A percentile compares a stretch with the other conserved stretches of the same genome.
Conservation (phyloP, 2,797 vertebrate genomes). For the Poeciliopsis presidionis region DNA sequence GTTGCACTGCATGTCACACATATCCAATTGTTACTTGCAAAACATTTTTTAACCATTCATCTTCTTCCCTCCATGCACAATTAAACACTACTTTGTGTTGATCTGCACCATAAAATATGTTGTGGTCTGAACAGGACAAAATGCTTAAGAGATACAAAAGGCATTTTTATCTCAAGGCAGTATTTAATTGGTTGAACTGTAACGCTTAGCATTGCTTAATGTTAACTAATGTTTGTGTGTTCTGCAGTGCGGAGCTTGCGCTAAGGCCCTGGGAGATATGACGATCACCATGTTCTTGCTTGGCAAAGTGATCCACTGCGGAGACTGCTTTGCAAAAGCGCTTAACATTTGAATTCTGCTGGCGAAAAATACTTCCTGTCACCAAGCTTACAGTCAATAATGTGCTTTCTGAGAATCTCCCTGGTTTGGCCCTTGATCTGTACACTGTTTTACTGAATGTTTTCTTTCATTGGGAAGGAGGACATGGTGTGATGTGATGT, state of each 20-base stretch:
- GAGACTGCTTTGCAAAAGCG: slow-evolving; percentile 57
- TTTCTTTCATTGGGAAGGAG: slow-evolving; percentile 6
- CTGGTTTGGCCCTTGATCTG: slow-evolving; percentile 10
- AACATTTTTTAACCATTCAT: background rate
- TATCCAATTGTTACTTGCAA: background rate
- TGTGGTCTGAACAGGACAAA: background rate
- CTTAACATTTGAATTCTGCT: slow-evolving; percentile 27
- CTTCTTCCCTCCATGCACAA: background rate
- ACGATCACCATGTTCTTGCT: slow-evolving; percentile 59
- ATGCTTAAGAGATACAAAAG: background rate
- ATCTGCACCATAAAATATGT: background rate
- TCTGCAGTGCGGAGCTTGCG: slow-evolving; percentile 69
- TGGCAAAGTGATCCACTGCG: slow-evolving; percentile 61
- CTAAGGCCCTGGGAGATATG: slow-evolving; percentile 63
- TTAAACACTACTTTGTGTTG: background rate
- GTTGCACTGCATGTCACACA: background rate
- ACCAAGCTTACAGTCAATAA: slow-evolving; percentile 38
- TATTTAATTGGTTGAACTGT: background rate
- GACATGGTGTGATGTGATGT: slow-evolving; percentile 6
- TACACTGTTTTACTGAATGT: slow-evolving; percentile 15
- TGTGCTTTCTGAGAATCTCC: slow-evolving; percentile 38
- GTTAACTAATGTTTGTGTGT: slow-evolving; percentile 15
- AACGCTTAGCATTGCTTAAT: slow-evolving; percentile 13
- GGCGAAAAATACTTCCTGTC: slow-evolving; percentile 28
- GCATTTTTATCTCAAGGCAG: background rate